Evolutionary conservation across 2,888 invertebrate species (phyloP), one percentile per base, ranked within the genome.

Genomic region (Cyclophora albipunctata): DNA sequence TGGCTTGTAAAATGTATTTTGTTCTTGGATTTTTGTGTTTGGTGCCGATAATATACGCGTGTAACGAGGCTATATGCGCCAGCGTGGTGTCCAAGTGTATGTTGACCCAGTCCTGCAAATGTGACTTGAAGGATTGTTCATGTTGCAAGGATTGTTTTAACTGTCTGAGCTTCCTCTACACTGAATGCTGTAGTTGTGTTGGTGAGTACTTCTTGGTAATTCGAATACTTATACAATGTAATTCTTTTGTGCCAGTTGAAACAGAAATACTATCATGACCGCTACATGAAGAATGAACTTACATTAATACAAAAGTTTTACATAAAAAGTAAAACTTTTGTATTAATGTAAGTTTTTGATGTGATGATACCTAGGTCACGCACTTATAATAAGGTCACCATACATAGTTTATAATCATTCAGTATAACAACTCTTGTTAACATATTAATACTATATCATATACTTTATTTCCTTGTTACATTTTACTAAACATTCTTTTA

Each of bases 61-160:
- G 98, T 80, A 98, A 98, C 78, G 97, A 98, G 86, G 95, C 96
- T 35, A 94, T 98, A 50, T 98, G 98, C 86, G 98, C 96, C 34
- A 96, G 97, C 71, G 94, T 97, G 49, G 98, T 98, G 47, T 97
- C 97, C 72, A 98, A 98, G 84, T 98, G 98, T 81, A 95, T 98
- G 93, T 89, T 98, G 58, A 98, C 98, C 7, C 96, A 97, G 78
- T 96, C 97, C 47, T 98, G 98, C 87, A 97, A 97, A 80, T 98
- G 98, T 83, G 97, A 98, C 77, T 89, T 96, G 67, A 94, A 93
- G 71, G 96, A 95, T 76, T 97, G 97, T 75, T 94, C 95, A n/a
- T 98, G 98, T 76, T 98, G 97, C 85, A 95, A 95, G 69, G 97
- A 98, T 75, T 98, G 98, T 72, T 94, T 94, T 66, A 94, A 92